Percentiles rank a stretch among this genome's conserved stretches.
Evolutionary conservation across 2,797 vertebrate genomes (phyloP).

Genomic region (Myoxocephalus aenaeus): DNA sequence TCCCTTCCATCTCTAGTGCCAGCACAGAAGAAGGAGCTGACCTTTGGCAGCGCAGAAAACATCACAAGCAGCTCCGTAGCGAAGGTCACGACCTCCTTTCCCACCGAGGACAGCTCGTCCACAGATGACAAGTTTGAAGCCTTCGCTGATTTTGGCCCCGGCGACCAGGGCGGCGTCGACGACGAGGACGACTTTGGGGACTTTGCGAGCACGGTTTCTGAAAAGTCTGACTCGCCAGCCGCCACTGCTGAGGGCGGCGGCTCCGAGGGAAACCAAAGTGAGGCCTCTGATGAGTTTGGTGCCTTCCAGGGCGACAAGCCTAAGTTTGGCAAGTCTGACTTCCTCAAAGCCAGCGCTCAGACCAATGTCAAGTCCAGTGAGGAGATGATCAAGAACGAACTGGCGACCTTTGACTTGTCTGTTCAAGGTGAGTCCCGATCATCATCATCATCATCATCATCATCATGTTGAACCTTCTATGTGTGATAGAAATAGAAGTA

Average conservation of each 20-base stretch:
- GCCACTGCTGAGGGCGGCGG: conserved; percentile 32
- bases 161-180: conserved; percentile 30
- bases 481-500: not conserved
- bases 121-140: conserved; percentile 83
- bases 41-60: conserved; percentile 91
- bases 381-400: conserved; percentile 98
- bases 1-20: conserved; percentile 82
- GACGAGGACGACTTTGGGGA: conserved; percentile 88
- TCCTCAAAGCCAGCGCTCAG: conserved; percentile 94
- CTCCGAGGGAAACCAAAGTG: conserved; percentile 76
- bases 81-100: conserved; percentile 87
- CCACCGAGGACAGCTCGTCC: conserved; percentile 80
- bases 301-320: conserved; percentile 96
- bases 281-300: conserved; percentile 90
- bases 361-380: conserved; percentile 97
- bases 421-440: conserved; percentile 92
- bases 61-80: conserved; percentile 85
- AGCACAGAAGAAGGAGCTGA: conserved; percentile 88
- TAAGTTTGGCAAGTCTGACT: conserved; percentile 98
- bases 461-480: not conserved
- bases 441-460: not conserved
- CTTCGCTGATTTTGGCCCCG: conserved; percentile 85
- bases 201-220: conserved; percentile 84
- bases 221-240: conserved; percentile 79
- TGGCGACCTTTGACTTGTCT: conserved; percentile 97